Percentiles rank a stretch among this genome's conserved stretches.
phyloP scores from a whole-genome alignment of 2,888 invertebrate genomes.

The Pammene aurita region DNA sequence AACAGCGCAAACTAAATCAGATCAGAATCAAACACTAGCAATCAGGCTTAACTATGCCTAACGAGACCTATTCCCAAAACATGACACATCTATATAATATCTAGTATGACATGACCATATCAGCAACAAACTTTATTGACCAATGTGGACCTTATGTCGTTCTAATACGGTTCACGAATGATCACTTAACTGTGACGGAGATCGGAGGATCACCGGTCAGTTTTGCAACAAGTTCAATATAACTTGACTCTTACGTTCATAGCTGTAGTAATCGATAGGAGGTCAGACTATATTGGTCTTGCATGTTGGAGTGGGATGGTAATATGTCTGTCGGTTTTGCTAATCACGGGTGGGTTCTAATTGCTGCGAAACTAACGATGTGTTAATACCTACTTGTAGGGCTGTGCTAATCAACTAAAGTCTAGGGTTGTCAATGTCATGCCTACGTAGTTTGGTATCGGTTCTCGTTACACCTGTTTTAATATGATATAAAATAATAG shows the following conservation, averaged over 20 bases:
- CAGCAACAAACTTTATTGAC: not conserved
- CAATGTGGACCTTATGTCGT: not conserved
- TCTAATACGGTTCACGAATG: not conserved
- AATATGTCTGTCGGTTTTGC: slow-evolving; percentile 58
- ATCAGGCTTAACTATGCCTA: slow-evolving; percentile 58
- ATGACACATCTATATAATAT: too few species aligned
- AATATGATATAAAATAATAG: not conserved
- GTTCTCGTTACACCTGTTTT: not conserved
- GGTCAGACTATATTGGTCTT: not conserved
- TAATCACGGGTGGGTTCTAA: slow-evolving; percentile 78
- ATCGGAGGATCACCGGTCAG: slow-evolving; percentile 1
- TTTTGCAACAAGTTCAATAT: not conserved
- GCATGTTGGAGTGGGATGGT: slow-evolving; percentile 56
- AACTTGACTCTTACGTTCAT: not conserved
- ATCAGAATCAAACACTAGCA: slow-evolving; percentile 70
- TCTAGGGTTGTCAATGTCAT: slow-evolving; percentile 12
- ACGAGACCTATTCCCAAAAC: slow-evolving; percentile 49
- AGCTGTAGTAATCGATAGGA: not conserved
- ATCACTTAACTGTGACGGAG: not conserved
- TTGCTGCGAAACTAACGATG: slow-evolving; percentile 77
- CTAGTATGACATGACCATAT: not conserved
- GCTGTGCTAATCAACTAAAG: slow-evolving; percentile 24
- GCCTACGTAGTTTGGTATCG: not conserved
- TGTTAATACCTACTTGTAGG: slow-evolving; percentile 69
- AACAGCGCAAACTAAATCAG: slow-evolving; percentile 62